Evolutionary conservation across 2,113 vertebrate genomes (phyloP), one percentile per base, ranked within the genome.

Genomic region (Gasterosteus aculeatus): DNA sequence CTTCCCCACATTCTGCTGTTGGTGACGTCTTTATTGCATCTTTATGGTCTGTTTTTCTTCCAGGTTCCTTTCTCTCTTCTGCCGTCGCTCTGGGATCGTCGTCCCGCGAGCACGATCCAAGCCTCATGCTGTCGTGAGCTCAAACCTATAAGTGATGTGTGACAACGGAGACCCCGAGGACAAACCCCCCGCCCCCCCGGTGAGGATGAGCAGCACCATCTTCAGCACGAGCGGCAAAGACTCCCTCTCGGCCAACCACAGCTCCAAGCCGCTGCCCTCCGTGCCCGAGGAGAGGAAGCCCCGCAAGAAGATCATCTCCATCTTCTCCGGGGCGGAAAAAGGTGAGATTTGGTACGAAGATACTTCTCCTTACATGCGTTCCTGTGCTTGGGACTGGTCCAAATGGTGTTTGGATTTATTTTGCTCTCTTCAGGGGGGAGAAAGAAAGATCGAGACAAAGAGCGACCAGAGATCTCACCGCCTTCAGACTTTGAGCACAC

Each of bases 401-500:
- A 31, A 64, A 1, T 53, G 4, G 35, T 47, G 9, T 5, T 51
- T 44, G 16, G 1, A 46, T 58, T 69, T 16, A 60, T 7, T 72
- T 46, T 26, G 1, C n/a, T 80, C 77, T 14, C 72, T 81, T 64
- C 92, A 16, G 98, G 97, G 94, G 96, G 96, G 85, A 96, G 93
- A 88, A 98, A 98, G 91, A 99, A 98, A 89, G 93, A 99, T 79
- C 91, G 96, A 77, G 97, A 99, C 79, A 97, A 96, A 88, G 97
- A 99, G 81, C 93, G 98, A 49, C 97, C 97, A 69, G 98, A 99
- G 89, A 99, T 99, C 77, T 99, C 97, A 16, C 96, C 97, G 0
- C 98, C 98, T 0, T 99, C 97, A 69, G 98, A 99, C 83, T 99
- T 99, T 92, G 98, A 99, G 47, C 97, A 99, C 61, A 99, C 98